A percentile compares a stretch with the other conserved stretches of the same genome.
phyloP scores from a whole-genome alignment of 2,113 vertebrate genomes.

The Collichthys lucidus region DNA sequence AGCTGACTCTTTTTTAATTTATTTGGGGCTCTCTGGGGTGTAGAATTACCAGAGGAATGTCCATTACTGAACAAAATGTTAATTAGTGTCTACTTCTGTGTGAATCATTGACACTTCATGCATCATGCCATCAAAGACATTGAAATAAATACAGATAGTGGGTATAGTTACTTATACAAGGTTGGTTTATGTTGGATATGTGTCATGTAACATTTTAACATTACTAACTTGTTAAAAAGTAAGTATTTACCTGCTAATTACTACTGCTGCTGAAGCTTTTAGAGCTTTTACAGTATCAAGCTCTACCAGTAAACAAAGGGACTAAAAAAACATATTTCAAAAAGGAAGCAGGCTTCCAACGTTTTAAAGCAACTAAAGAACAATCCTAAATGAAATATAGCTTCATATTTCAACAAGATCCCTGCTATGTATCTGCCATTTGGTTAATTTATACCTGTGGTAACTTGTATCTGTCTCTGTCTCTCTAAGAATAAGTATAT shows the following conservation, averaged over 20 bases:
- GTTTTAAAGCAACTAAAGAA: not conserved
- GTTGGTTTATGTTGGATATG: too few species aligned
- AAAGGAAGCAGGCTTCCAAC: too few species aligned
- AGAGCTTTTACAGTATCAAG: not conserved
- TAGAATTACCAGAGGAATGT: constrained; percentile 9
- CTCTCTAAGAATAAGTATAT: not conserved
- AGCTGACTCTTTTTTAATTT: constrained; percentile 8
- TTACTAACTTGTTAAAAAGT: not conserved
- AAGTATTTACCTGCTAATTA: not conserved
- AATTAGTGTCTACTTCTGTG: not conserved
- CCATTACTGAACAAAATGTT: not conserved
- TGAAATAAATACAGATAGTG: not conserved
- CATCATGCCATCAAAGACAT: not conserved
- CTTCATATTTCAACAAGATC: too few species aligned
- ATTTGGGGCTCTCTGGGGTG: constrained; percentile 10
- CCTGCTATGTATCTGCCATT: not conserved
- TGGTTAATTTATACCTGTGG: not conserved
- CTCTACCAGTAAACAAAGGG: not conserved
- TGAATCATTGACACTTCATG: not conserved
- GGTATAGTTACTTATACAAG: not conserved
- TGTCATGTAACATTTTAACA: not conserved
- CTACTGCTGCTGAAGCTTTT: not conserved
- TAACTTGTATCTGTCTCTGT: not conserved
- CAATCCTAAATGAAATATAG: too few species aligned
- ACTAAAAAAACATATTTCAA: not conserved